Evolutionary conservation across 2,797 vertebrate species (phyloP), one percentile per base, ranked within the genome.

Genomic region (Peromyscus eremicus): DNA sequence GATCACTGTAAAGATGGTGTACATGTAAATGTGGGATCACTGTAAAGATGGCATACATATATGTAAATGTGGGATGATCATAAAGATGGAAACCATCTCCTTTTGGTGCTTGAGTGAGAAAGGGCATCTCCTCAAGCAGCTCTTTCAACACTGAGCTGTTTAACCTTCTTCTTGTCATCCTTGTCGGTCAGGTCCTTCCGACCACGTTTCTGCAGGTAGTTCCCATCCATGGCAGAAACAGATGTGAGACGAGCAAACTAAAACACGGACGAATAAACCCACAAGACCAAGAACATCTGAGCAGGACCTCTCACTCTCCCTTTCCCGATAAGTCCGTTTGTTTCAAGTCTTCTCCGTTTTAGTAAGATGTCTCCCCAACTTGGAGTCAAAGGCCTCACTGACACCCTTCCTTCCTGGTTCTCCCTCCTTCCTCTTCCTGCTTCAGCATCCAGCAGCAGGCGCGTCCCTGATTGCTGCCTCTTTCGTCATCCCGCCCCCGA

Each of bases 161-260:
- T 16, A 43, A 6, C 16, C 40, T 79, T 6, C 52, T 70, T 46
- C 6, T 2, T 32, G 3, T 19, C 19, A 7, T 73, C 2, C 25
- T 94, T 34, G 17, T 21, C 64, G 9, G 21, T 57, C 70, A 66
- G 40, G 57, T 25, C 21, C 25, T 91, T 93, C 62, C 11, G 81
- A 55, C 68, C 25, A 95, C 46, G 3, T 90, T 90, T 76, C 80
- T 96, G 25, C n/a, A 70, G 64, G 11, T 66, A 83, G 80, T 76
- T 80, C 14, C 19, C 70, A 80, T 57, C 3, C 0, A 5, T 4
- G 23, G 71, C 19, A 43, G 64, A 90, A 19, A 66, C 2, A 95
- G n/a, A 80, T 55, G 68, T 17, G 91, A 23, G 43, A 68, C 3
- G 64, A 27, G n/a, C 16, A 79, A 34, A 64, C 52, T 82, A 76